Evolutionary conservation across 2,797 vertebrate species (phyloP), one percentile per base, ranked within the genome.

Genomic region (Urosaurus nigricauda): DNA sequence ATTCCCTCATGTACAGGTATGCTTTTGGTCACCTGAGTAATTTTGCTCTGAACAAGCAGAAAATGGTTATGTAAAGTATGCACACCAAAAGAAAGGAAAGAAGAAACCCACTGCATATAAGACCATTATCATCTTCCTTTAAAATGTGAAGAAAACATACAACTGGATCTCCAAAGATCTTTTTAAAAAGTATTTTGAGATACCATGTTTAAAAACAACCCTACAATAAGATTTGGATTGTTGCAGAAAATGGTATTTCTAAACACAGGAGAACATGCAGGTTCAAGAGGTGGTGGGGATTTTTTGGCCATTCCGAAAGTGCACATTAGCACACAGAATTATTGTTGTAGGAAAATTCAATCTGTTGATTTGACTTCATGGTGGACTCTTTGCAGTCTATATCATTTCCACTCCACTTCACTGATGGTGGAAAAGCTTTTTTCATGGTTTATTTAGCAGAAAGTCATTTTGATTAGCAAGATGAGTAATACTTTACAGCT

Each of bases 381-480:
- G 92, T 95, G 91, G 94, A 95, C 94, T 96, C 95, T 95, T 97
- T 96, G 96, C 96, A 97, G 97, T 95, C 97, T 96, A 90, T 96
- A 97, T 97, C 96, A 96, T 97, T 98, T 98, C 98, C 96, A 97
- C 98, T 97, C 97, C 98, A 97, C 97, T 97, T 97, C 97, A 97
- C 97, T 96, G 96, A 97, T 98, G 97, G 97, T 95, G 95, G 97
- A 98, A 98, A 98, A 98, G 98, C 98, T 98, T 98, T 98, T 98
- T 98, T 98, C 98, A 99, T 99, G 98, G 97, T 99, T 99, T 99
- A 99, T 99, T 99, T 98, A 99, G 97, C 97, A 98, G 97, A 97
- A 97, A 98, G 98, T 98, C 98, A 98, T 98, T 98, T 97, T 99
- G 98, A 99, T 99, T 98, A 98, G 98, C 95, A 96, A 94, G 97